These are phyloP conservation scores for Lycaena phlaeas DNA, from an alignment of 2,888 invertebrate species.

Conservation along the genomic window DNA sequence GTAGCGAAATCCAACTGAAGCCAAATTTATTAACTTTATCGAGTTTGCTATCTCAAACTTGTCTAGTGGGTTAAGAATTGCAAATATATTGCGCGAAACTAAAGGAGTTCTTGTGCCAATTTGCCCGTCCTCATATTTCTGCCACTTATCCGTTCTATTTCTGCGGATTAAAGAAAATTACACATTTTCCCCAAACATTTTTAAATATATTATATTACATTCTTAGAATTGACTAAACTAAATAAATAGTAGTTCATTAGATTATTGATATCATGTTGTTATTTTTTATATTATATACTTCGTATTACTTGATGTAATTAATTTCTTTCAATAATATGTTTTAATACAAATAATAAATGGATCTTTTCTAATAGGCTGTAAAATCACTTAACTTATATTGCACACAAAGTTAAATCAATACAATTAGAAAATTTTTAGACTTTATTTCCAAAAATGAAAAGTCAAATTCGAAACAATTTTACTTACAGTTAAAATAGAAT, in stretches of 20 bases:
- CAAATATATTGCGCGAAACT: conserved; percentile 12
- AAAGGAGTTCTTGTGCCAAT: conserved; percentile 8
- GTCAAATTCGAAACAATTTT: neutral
- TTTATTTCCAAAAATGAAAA: neutral
- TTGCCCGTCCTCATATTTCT: conserved; percentile 9
- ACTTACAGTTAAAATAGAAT: too few relatives aligned
- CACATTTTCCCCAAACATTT: neutral
- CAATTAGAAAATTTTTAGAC: too few relatives aligned
- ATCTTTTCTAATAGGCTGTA: too few relatives aligned
- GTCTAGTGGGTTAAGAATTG: conserved; percentile 8
- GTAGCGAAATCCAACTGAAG: conserved; percentile 10
- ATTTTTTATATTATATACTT: too few relatives aligned
- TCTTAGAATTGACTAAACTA: too few relatives aligned
- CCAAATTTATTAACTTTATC: conserved; percentile 13
- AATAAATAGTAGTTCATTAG: too few relatives aligned
- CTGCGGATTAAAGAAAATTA: neutral
- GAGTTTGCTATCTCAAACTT: conserved; percentile 12
- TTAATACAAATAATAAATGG: too few relatives aligned
- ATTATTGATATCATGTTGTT: too few relatives aligned
- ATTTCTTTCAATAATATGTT: neutral
- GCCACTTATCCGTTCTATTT: conserved; percentile 1
- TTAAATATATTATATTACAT: too few relatives aligned
- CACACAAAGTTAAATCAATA: too few relatives aligned
- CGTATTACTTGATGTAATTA: too few relatives aligned
- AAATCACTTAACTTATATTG: too few relatives aligned